These are phyloP conservation scores for Zaprionus tsacasi DNA, from an alignment of 1,140 invertebrate genomes.

Conservation along the genomic window DNA sequence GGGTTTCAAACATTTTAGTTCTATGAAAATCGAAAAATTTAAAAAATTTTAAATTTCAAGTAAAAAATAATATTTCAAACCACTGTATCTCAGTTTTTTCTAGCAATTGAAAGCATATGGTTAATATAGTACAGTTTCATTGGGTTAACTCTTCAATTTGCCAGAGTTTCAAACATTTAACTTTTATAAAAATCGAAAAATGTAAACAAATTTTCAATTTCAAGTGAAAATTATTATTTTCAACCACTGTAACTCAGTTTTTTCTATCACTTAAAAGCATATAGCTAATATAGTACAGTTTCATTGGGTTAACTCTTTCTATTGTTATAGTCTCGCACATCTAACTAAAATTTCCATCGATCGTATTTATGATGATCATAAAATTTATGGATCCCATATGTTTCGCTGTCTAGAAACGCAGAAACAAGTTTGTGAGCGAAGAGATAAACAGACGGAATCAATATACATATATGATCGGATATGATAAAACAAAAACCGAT, in stretches of 20 bases:
- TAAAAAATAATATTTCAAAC: not conserved
- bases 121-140: not conserved
- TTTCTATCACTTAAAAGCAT: too few relatives aligned
- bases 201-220: too few relatives aligned
- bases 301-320: not conserved
- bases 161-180: too few relatives aligned
- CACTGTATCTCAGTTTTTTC: not conserved
- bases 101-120: too few relatives aligned
- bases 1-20: too few relatives aligned
- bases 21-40: too few relatives aligned
- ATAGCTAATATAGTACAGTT: not conserved
- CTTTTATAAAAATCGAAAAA: too few relatives aligned
- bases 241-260: not conserved
- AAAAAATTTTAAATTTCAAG: too few relatives aligned
- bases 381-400: not conserved
- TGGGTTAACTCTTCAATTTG: not conserved
- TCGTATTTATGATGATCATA: not conserved
- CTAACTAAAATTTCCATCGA: constrained; percentile 2
- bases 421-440: not conserved
- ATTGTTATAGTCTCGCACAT: not conserved
- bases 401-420: not conserved
- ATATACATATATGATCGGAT: not conserved
- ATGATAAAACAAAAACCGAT: not conserved
- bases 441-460: not conserved
- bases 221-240: not conserved